A percentile compares a stretch with the other conserved stretches of the same genome.
Evolutionary conservation across 2,888 invertebrate species (phyloP).

Genomic region (Fragum sueziense): DNA sequence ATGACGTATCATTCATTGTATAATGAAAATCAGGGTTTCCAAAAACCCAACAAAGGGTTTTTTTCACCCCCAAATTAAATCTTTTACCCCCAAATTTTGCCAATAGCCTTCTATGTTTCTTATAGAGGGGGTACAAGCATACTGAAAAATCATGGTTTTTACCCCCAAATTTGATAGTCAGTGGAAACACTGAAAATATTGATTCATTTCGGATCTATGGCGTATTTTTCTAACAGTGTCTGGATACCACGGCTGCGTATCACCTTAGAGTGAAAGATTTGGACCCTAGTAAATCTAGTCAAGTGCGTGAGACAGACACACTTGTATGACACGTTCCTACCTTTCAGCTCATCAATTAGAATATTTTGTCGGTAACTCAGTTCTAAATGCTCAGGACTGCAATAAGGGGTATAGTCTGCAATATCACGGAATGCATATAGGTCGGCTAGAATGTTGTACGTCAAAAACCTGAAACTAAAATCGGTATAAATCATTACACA

Average conservation of each 20-base stretch:
- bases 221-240: not conserved
- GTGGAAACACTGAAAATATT: not conserved
- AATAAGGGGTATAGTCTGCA: not conserved
- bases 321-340: not conserved
- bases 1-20: not conserved
- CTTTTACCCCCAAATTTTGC: no score
- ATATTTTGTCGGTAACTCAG: not conserved
- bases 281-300: no score
- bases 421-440: slow-evolving; percentile 7
- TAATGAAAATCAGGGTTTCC: not conserved
- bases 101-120: no score
- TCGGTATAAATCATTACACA: no score
- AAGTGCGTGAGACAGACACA: no score
- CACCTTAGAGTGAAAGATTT: no score
- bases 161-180: no score
- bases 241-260: not conserved
- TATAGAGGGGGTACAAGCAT: no score
- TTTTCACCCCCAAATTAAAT: no score
- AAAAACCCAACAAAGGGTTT: not conserved
- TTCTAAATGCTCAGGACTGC: not conserved
- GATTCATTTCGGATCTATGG: not conserved
- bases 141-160: no score
- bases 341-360: not conserved
- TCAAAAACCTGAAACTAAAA: slow-evolving; percentile 7
- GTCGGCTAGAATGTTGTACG: slow-evolving; percentile 9